Evolutionary conservation across 1,140 invertebrate genomes (phyloP).

Genomic region (Octopus bimaculoides): DNA sequence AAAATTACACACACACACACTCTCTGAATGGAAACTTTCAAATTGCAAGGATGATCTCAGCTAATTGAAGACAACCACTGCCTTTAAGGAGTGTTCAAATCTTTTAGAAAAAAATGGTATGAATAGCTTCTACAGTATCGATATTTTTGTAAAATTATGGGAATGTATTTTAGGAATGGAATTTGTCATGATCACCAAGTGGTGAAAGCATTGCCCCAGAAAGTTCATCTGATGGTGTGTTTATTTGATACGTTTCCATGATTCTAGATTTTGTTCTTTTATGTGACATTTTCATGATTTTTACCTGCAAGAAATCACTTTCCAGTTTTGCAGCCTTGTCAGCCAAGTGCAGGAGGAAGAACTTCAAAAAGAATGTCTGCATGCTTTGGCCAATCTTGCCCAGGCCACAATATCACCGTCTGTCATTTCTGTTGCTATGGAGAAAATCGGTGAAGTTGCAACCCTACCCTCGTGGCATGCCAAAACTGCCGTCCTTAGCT

Average conservation of each 20-base stretch:
- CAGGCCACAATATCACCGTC: constrained; percentile 55
- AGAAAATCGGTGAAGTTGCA: constrained; percentile 54
- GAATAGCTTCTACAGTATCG: too few relatives aligned
- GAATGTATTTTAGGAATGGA: too few relatives aligned
- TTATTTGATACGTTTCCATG: background rate
- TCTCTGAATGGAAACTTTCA: too few relatives aligned
- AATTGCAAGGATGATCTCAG: too few relatives aligned
- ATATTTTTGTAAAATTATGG: too few relatives aligned
- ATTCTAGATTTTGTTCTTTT: background rate
- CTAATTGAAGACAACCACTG: too few relatives aligned
- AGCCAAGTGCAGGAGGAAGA: constrained; percentile 77
- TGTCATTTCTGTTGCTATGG: constrained; percentile 61
- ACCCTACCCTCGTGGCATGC: constrained; percentile 73
- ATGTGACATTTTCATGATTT: background rate
- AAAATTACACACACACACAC: too few relatives aligned
- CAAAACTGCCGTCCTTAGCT: constrained; percentile 69
- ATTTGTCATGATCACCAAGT: too few relatives aligned
- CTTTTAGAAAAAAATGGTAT: too few relatives aligned
- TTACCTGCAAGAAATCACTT: background rate
- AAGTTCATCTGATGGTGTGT: too few relatives aligned
- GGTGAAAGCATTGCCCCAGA: too few relatives aligned
- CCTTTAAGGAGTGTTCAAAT: too few relatives aligned
- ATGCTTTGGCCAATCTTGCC: constrained; percentile 67
- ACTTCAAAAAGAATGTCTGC: constrained; percentile 67
- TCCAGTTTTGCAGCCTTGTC: constrained; percentile 70